These are phyloP conservation scores for Conchocele bisecta DNA, from an alignment of 2,888 invertebrate species.

Conservation along the genomic window DNA sequence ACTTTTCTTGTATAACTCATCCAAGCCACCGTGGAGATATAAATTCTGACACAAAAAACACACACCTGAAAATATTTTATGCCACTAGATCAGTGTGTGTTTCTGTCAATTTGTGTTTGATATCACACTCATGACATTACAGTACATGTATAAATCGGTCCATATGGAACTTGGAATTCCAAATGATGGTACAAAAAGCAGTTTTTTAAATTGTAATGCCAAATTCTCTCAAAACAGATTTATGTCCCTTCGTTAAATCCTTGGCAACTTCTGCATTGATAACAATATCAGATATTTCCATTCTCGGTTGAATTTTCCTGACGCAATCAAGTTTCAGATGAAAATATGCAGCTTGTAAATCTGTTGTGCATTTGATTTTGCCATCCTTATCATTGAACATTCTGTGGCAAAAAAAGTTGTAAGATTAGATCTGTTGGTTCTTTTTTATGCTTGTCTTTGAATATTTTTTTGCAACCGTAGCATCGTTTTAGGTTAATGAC, in stretches of 20 bases:
- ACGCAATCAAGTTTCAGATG: not conserved
- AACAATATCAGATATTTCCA: not conserved
- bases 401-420: not conserved
- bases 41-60: no score
- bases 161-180: no score
- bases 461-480: not conserved
- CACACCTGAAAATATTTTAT: no score
- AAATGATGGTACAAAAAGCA: no score
- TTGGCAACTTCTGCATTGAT: not conserved
- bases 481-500: not conserved
- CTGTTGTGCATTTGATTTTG: not conserved
- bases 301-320: not conserved
- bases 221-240: not conserved
- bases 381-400: not conserved
- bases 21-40: no score
- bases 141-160: no score
- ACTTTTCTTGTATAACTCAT: no score
- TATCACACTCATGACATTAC: no score
- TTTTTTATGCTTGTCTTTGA: not conserved
- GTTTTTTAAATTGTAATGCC: no score
- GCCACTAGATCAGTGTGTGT: no score
- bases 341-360: not conserved
- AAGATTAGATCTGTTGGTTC: not conserved
- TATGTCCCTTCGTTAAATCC: not conserved
- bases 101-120: no score